Conservation (phyloP, 2,113 vertebrate genomes). For the Petrocephalus zakoni region DNA sequence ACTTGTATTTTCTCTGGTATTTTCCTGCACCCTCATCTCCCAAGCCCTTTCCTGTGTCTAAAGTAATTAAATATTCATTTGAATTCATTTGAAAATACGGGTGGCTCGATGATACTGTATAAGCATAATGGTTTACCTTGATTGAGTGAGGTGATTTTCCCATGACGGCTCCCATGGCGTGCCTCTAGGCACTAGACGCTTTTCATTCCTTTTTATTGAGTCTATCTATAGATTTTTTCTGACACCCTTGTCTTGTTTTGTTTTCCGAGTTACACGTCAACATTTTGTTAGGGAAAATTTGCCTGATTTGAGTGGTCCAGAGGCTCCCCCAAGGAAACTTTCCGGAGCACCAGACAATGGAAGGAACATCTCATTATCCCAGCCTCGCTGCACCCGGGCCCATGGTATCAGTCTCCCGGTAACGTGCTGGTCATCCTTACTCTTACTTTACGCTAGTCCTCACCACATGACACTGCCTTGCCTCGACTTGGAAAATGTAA, state of each 20-base stretch:
- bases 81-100: background rate
- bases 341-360: background rate
- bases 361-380: constrained; percentile 6
- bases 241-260: background rate
- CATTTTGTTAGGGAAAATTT: background rate
- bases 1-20: background rate
- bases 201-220: background rate
- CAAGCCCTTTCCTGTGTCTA: background rate
- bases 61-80: background rate
- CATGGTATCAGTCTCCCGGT: background rate
- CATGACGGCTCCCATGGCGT: background rate
- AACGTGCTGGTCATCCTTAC: background rate
- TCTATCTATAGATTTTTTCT: constrained; percentile 4
- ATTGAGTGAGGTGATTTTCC: background rate
- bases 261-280: background rate
- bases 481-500: background rate
- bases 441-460: background rate
- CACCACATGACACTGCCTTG: background rate
- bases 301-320: background rate
- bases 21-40: background rate
- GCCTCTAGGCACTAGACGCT: background rate
- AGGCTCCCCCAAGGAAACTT: background rate
- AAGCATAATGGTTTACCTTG: background rate
- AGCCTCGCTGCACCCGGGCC: background rate
- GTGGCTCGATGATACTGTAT: background rate